Conservation (phyloP, 2,113 vertebrate genomes). For the Mormyrus iriodes region DNA sequence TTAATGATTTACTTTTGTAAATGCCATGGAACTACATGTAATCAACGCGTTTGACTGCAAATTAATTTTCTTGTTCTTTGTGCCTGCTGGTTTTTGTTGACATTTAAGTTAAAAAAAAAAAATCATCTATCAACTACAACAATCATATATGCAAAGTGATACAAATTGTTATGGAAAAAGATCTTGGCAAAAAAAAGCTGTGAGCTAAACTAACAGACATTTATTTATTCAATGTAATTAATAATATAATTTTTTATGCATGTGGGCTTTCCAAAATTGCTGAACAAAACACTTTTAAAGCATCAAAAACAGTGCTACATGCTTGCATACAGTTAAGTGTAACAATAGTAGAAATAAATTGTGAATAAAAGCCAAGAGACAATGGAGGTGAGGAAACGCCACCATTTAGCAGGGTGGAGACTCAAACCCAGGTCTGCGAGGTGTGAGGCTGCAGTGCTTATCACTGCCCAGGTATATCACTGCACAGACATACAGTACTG, state of each 20-base stretch:
- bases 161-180: background rate
- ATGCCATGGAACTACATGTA: background rate
- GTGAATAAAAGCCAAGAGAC: background rate
- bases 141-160: background rate
- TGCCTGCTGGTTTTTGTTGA: constrained; percentile 1
- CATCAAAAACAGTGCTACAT: background rate
- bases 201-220: background rate
- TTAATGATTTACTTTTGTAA: constrained; percentile 1
- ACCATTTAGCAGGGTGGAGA: background rate
- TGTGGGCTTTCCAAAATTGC: no score
- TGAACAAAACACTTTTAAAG: background rate
- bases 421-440: background rate
- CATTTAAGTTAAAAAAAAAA: background rate
- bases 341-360: background rate
- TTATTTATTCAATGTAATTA: background rate
- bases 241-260: no score
- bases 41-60: background rate
- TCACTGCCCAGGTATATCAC: background rate
- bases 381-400: background rate
- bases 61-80: background rate
- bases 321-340: background rate
- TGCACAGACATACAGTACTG: background rate
- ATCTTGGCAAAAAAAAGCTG: background rate
- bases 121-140: background rate
- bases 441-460: background rate